Evolutionary conservation across 2,113 vertebrate species (phyloP).

Genomic region (Petroica traversi): DNA sequence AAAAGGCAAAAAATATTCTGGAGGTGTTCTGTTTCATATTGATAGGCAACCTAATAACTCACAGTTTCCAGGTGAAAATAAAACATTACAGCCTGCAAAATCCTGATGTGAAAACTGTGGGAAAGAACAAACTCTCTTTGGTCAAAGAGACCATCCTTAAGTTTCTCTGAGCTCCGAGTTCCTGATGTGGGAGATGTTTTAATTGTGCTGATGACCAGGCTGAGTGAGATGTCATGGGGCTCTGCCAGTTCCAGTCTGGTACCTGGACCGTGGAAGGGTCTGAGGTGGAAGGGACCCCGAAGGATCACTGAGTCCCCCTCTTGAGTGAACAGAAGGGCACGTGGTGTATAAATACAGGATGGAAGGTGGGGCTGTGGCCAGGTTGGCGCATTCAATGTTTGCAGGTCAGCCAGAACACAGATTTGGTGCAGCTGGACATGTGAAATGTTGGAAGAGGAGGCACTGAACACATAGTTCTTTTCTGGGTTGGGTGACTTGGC

Average conservation of each 20-base stretch:
- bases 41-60: neutral
- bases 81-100: neutral
- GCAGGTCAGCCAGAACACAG: neutral
- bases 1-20: neutral
- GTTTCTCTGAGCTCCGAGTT: neutral
- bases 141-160: neutral
- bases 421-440: accelerated
- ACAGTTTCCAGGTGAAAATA: neutral
- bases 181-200: neutral
- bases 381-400: neutral
- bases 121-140: neutral
- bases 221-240: accelerated
- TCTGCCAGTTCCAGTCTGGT: neutral
- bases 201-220: too few relatives aligned
- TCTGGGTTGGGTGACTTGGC: neutral
- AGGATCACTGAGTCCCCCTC: neutral
- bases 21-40: neutral
- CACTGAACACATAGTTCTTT: neutral
- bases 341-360: neutral
- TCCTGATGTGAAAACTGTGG: neutral
- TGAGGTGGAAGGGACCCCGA: neutral
- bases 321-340: accelerated
- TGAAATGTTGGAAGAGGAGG: neutral
- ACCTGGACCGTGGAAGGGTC: neutral
- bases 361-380: neutral